Percentiles rank a stretch among this genome's conserved stretches.
phyloP scores from a whole-genome alignment of 2,888 invertebrate genomes.

The Drosophila mimica region DNA sequence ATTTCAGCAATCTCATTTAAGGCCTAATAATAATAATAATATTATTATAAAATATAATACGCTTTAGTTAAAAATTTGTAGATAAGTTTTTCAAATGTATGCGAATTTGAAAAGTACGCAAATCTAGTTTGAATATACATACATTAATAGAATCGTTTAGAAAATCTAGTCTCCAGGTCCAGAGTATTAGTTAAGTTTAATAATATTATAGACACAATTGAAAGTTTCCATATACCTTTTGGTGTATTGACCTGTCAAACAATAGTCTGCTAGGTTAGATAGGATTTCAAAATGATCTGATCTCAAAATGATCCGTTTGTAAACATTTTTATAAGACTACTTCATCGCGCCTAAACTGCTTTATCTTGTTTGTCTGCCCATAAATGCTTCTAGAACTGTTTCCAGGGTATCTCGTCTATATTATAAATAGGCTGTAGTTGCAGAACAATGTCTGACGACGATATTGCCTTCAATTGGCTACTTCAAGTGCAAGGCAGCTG shows the following conservation, averaged over 20 bases:
- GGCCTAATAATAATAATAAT: background rate
- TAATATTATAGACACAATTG: background rate
- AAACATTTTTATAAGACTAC: background rate
- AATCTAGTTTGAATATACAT: background rate
- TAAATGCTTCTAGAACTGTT: background rate
- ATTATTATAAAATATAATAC: background rate
- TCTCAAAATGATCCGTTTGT: background rate
- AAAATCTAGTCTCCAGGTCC: background rate
- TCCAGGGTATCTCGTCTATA: background rate
- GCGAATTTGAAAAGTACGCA: background rate
- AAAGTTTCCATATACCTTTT: background rate
- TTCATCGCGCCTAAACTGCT: background rate
- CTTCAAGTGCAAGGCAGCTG: conserved; percentile 57
- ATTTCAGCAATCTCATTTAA: background rate
- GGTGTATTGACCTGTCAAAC: background rate
- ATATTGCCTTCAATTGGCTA: conserved; percentile 50
- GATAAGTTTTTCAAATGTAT: background rate
- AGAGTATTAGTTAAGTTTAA: background rate
- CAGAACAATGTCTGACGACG: conserved; percentile 6
- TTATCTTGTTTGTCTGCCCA: background rate
- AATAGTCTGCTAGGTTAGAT: background rate
- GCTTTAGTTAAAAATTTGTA: background rate
- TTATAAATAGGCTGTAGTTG: conserved; percentile 8
- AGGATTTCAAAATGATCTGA: too few species aligned
- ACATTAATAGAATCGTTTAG: background rate